Base-by-base conservation (phyloP, 2,888 invertebrate genomes). In the Hypsopygia costalis region DNA sequence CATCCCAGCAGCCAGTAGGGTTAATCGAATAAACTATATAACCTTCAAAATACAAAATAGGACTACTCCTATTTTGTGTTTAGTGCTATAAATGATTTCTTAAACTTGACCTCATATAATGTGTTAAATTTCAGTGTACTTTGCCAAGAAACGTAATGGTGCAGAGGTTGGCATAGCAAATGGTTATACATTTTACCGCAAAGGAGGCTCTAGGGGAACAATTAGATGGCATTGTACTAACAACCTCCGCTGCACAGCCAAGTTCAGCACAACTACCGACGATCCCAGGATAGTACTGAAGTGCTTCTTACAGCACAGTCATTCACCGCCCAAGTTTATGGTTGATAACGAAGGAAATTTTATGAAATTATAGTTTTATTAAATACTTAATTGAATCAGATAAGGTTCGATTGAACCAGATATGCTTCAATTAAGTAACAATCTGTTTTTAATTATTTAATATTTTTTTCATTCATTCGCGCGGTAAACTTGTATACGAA, bases 281-380 rank as follows among this genome's bases (percentile, higher is more conserved):
- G 25, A 41, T 1, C 33, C 29, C 1, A 72, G 72, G 12, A 69
- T 87, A 2, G 74, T 76, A 34, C 76, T 78, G 1, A 71, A 76
- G 7, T 77, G 79, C 43, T 70, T 81, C 36, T 4, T 16, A 4
- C 67, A 75, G 41, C 88, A 88, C 45, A 81, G 74, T 43, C 89
- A 88, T 44, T 68, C 78, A 6, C 46, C 57, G 0, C 51, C 49
- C 0, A 47, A 42, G 0, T 58, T 46, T 16, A 8, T 47, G 4
- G 39, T 58, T 29, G 41, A 40, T 3, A 39, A 55, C 20, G 49
- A 54, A 28, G 6, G 16, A 16, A 16, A 16, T 47, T 7, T 41
- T 36, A 3, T 9, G 16, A 12, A 7, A 21, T 2, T 1, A 20
- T 41, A n/a, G 20, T 37, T 3, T 1, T 36, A 1, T 21, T 40